Percentiles rank a stretch among this genome's conserved stretches.
phyloP scores from a whole-genome alignment of 2,113 vertebrate species.

The Aptenodytes forsteri region DNA sequence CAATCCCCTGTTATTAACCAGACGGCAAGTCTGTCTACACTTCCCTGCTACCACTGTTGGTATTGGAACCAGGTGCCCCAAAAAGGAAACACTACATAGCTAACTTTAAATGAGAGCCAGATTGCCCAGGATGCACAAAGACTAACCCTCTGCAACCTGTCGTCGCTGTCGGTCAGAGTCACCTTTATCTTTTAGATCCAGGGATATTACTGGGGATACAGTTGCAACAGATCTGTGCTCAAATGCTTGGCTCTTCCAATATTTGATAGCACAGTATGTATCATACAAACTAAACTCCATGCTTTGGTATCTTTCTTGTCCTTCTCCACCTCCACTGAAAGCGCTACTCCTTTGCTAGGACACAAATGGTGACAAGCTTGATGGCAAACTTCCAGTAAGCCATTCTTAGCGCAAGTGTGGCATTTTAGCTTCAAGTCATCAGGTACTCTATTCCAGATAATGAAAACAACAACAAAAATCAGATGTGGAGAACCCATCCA shows the following conservation, averaged over 20 bases:
- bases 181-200: not conserved
- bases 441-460: not conserved
- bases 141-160: not conserved
- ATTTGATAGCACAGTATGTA: not conserved
- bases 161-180: not conserved
- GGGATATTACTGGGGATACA: not conserved
- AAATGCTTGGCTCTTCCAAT: not conserved
- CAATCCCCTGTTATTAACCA: not conserved
- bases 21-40: not conserved
- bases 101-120: not conserved
- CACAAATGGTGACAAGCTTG: not conserved
- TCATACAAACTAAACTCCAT: not conserved
- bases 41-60: not conserved
- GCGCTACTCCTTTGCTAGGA: not conserved
- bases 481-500: not conserved
- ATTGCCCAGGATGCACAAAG: not conserved
- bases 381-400: not conserved
- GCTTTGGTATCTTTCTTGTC: not conserved
- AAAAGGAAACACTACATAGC: not conserved
- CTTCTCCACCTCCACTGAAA: not conserved
- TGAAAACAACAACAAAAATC: not conserved
- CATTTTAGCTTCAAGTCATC: not conserved
- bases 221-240: not conserved
- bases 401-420: not conserved
- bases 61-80: not conserved